Percentiles rank a stretch among this genome's conserved stretches.
These are phyloP conservation scores for Netelia virgata DNA, from an alignment of 2,888 invertebrate genomes.

Conservation along the genomic window DNA sequence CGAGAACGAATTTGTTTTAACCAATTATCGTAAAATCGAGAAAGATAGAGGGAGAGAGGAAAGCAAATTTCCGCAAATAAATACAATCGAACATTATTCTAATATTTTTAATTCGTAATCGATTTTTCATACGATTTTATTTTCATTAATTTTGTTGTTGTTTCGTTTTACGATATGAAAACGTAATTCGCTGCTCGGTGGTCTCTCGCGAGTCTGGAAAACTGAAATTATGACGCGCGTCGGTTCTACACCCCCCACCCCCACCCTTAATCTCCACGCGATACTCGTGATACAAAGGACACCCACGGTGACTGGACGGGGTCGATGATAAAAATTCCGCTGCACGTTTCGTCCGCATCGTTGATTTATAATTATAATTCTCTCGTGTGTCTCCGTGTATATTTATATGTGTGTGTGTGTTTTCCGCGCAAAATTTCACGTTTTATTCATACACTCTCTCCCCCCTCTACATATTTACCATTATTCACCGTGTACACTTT, in stretches of 20 bases:
- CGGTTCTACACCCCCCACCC: not conserved
- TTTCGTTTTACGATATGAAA: constrained; percentile 21
- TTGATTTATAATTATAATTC: constrained; percentile 51
- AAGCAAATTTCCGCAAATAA: not conserved
- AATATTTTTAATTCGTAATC: not conserved
- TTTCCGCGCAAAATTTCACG: not conserved
- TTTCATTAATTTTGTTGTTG: not conserved
- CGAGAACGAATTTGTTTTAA: not conserved
- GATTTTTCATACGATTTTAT: not conserved
- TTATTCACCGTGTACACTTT: not conserved
- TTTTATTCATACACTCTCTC: not conserved
- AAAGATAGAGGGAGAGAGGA: not conserved
- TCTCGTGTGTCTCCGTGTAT: not conserved
- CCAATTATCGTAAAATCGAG: not conserved
- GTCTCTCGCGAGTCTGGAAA: not conserved
- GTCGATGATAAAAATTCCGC: constrained; percentile 60
- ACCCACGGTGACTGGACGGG: constrained; percentile 29
- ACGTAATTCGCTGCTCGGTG: constrained; percentile 9
- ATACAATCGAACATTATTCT: constrained; percentile 7
- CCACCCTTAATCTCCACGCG: not conserved
- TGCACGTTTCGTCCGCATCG: constrained; percentile 54
- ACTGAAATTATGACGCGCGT: constrained; percentile 16
- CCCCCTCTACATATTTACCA: not conserved
- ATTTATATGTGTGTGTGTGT: not conserved
- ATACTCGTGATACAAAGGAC: constrained; percentile 36